Base-by-base conservation (phyloP, 2,888 invertebrate species). In the Megamerina dolium region DNA sequence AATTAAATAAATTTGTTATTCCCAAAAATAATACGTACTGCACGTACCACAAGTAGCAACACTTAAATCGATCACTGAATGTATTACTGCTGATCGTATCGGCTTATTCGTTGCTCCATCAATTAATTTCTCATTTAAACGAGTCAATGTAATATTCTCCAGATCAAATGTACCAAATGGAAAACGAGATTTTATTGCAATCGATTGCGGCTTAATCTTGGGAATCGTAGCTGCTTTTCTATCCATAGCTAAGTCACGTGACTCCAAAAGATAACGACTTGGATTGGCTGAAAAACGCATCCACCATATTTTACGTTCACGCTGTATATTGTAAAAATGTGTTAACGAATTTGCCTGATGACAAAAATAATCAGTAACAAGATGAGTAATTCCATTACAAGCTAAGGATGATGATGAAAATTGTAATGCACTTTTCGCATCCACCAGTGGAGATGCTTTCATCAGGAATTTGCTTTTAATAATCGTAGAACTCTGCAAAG, bases 301-400 rank as follows among this genome's bases (percentile, higher is more conserved):
- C 89, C 89, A 90, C 88, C 89, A 90, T 55, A 82, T 81, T 63
- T 85, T 85, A 43, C 87, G 77, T 58, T 85, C 82, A 48, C 83
- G 76, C 61, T 87, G 87, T 74, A 84, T 81, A 54, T 82, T 80
- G 59, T 84, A 80, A 63, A 85, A 87, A 60, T 80, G 77, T 53
- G 82, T 81, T 58, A 77, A 76, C 1, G 77, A 70, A 48, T 56
- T 55, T 19, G 58, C 49, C 2, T 60, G 51, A 17, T 56, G 56
- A 9, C 61, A 57, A 45, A 65, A 59, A 27, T 63, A 67, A 37
- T 62, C 61, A 5, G 61, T 60, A 0, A 61, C 50, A 2, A 71
- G 32, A 1, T 57, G 36, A 1, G 58, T 57, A 1, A 21, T 41
- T 10, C 42, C 14, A n/a, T n/a, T n/a, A n/a, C n/a, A n/a, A n/a